Evolutionary conservation across 2,888 invertebrate genomes (phyloP), one percentile per base, ranked within the genome.

Genomic region (Dasysyrphus tricinctus): DNA sequence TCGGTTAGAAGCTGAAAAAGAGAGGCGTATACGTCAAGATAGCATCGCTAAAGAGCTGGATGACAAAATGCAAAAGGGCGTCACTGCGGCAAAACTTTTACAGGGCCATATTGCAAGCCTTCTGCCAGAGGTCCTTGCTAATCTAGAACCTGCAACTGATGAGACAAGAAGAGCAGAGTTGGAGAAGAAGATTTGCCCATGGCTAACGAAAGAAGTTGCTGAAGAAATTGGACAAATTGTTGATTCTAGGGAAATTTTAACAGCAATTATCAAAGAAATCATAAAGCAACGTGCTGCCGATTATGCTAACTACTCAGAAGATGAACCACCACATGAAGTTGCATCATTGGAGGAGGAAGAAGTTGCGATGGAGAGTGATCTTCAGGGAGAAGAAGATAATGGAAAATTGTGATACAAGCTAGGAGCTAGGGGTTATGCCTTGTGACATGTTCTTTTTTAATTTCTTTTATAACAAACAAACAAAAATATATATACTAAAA

Each of bases 71-170:
- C 96, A 97, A 89, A 96, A 96, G 91, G 95, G 97, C 83, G 96
- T 97, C 49, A 96, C 96, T 1, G 97, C 97, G 1, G 95, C 96
- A 34, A 95, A 96, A 87, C 94, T 98, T 83, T 95, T 97, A 91
- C 96, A 96, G 90, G 97, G 97, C 85, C 97, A 97, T 93, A 95
- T 98, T 91, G 96, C 96, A 32, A 97, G 97, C 92, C 94, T 98
- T 90, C 94, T 98, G 90, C 98, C 98, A 16, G 94, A 95, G 69
- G 97, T 97, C 88, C 94, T 98, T 88, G 96, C 96, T 89, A 96
- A 96, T 72, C 94, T 98, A 56, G 93, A 93, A 86, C 92, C 93
- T 9, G 90, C 91, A 70, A 90, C 91, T 16, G 92, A 93, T 88
- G 91, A 91, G 6, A 90, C 90, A 0, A 91, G 91, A 84, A 91